Evolutionary conservation across 2,113 vertebrate species (phyloP).

Genomic region (Chlamydotis undulata): DNA sequence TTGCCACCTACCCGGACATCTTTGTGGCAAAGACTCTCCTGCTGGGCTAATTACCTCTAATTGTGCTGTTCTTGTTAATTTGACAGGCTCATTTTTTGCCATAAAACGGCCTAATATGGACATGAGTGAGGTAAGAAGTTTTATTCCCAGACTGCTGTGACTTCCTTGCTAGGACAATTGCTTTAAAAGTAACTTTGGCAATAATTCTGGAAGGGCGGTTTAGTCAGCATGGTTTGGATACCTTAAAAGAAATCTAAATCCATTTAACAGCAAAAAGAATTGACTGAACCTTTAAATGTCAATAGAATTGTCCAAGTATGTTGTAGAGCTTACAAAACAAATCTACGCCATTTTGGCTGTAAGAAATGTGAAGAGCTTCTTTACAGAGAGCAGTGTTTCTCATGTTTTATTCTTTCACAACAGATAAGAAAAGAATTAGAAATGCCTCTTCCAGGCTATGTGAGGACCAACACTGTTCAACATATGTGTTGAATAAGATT

Average conservation of each 20-base stretch:
- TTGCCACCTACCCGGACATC: neutral
- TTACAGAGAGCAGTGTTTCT: neutral
- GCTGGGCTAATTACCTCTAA: conserved; percentile 2
- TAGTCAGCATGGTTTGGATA: neutral
- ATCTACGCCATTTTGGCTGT: neutral
- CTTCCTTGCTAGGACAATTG: neutral
- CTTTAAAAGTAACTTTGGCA: neutral
- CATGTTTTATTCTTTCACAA: neutral
- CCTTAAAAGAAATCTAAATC: neutral
- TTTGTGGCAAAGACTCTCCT: neutral
- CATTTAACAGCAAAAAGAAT: neutral
- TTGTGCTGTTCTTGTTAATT: neutral
- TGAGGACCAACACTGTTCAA: neutral
- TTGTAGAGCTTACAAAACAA: neutral
- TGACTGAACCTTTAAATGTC: neutral
- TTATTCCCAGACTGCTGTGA: neutral
- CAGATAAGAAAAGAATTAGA: neutral
- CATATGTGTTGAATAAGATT: neutral
- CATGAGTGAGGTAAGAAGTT: neutral
- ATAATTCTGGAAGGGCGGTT: neutral
- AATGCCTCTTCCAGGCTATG: neutral
- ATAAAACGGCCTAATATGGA: neutral
- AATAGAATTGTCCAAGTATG: neutral
- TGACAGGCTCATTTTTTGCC: neutral
- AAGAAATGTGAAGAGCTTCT: neutral